These are phyloP conservation scores for Gallinago paraguaiae DNA, from an alignment of 2,113 vertebrate genomes.

Conservation along the genomic window DNA sequence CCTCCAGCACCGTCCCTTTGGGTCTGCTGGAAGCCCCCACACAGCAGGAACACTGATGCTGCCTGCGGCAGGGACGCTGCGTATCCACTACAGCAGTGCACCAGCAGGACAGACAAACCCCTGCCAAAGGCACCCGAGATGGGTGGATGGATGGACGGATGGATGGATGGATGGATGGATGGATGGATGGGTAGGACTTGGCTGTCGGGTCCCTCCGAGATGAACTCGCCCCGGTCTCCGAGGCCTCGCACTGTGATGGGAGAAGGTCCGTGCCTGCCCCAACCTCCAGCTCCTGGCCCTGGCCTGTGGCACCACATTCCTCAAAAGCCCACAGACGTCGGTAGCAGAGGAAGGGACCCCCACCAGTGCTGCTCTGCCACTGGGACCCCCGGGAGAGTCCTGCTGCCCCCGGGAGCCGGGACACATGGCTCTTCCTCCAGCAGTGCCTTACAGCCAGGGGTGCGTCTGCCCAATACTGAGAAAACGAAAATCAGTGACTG, in stretches of 20 bases:
- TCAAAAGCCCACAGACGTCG: accelerated
- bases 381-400: accelerated
- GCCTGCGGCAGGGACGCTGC: accelerated
- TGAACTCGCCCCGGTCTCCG: accelerated
- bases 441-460: background rate
- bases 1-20: background rate
- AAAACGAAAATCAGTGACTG: background rate
- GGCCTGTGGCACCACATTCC: accelerated
- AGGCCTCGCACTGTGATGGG: accelerated
- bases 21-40: accelerated
- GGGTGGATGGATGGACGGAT: no score
- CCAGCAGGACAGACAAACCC: background rate
- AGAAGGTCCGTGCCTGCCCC: background rate
- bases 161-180: no score
- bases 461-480: accelerated
- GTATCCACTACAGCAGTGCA: accelerated
- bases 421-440: accelerated
- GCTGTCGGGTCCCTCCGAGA: background rate
- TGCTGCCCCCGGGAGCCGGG: background rate
- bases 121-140: background rate
- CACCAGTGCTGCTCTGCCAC: background rate
- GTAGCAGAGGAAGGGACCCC: background rate
- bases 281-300: background rate
- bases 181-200: accelerated
- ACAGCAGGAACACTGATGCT: accelerated